Conservation (phyloP, 2,797 vertebrate species). For the Macropodus opercularis region DNA sequence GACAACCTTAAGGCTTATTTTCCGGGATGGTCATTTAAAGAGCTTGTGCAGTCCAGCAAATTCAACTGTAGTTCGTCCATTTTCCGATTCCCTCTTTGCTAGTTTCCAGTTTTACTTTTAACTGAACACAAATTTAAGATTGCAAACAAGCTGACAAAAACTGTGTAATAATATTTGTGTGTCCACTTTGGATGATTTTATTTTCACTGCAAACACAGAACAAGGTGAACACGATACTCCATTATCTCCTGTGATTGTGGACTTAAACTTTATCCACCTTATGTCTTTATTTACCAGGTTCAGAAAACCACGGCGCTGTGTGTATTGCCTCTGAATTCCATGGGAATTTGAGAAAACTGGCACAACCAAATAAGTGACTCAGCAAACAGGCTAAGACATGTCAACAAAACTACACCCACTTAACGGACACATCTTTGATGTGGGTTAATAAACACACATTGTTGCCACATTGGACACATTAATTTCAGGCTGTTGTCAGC, state of each 20-base stretch:
- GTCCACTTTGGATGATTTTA: neutral
- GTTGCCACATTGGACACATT: constrained; percentile 1
- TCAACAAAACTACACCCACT: constrained; percentile 12
- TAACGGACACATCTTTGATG: constrained; percentile 5
- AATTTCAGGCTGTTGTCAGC: constrained; percentile 6
- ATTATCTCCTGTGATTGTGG: neutral
- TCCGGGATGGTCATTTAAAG: neutral
- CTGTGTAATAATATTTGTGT: neutral
- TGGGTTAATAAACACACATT: constrained; percentile 18
- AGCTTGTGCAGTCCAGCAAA: neutral
- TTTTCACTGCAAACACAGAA: neutral
- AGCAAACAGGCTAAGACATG: constrained; percentile 10
- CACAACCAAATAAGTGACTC: constrained; percentile 16
- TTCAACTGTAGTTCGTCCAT: neutral
- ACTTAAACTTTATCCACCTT: neutral
- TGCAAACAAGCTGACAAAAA: neutral
- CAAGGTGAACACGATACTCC: neutral
- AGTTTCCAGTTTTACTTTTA: constrained; percentile 5
- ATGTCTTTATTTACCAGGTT: neutral
- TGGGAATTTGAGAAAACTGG: neutral
- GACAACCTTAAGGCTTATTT: neutral
- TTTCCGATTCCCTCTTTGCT: neutral
- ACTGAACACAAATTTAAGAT: neutral
- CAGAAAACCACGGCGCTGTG: too few relatives aligned
- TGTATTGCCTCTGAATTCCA: neutral